A percentile compares a stretch with the other conserved stretches of the same genome.
These are phyloP conservation scores for Thinocorus orbignyianus DNA, from an alignment of 2,113 vertebrate genomes.

Conservation along the genomic window DNA sequence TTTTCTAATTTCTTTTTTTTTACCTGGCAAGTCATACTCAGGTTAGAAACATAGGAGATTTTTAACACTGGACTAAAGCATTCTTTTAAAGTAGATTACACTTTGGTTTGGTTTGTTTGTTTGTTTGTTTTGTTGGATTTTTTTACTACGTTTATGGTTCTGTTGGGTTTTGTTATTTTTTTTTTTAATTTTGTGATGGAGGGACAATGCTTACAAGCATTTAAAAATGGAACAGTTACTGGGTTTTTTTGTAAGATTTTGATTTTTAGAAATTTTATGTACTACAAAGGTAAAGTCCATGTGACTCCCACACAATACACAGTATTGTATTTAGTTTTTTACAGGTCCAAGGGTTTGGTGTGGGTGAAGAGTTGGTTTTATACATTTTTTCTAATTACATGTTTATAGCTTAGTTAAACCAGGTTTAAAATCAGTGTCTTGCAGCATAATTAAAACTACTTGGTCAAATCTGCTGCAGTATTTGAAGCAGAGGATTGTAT, in stretches of 20 bases:
- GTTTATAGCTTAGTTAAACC: background rate
- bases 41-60: background rate
- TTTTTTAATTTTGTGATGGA: background rate
- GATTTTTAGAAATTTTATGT: background rate
- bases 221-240: background rate
- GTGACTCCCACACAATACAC: background rate
- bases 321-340: too few relatives aligned
- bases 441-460: background rate
- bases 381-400: background rate
- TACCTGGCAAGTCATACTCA: background rate
- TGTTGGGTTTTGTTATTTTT: background rate
- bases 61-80: background rate
- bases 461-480: background rate
- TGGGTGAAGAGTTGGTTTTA: background rate
- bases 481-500: conserved; percentile 4
- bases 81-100: background rate
- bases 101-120: too few relatives aligned
- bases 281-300: background rate
- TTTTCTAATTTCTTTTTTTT: background rate
- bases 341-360: background rate
- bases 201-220: background rate
- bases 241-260: background rate
- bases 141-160: background rate
- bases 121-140: background rate
- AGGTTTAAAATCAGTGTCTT: background rate